phyloP scores from a whole-genome alignment of 2,888 invertebrate species.

The Eupithecia tripunctaria region DNA sequence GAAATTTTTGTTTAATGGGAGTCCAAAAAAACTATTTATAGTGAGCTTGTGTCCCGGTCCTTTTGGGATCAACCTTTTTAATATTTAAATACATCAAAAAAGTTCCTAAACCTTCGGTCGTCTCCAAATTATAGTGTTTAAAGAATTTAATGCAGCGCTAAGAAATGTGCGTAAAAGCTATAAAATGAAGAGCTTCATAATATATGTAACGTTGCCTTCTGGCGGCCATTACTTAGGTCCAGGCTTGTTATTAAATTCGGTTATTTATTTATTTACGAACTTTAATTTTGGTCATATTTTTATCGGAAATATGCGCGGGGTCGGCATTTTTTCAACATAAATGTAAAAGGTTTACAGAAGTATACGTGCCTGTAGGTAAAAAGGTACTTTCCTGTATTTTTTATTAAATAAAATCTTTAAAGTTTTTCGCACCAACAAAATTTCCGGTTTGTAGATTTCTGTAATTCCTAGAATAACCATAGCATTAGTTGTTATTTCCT shows the following conservation, averaged over 20 bases:
- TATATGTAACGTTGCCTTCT: conserved; percentile 81
- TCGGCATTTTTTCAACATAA: background rate
- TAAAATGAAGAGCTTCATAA: conserved; percentile 73
- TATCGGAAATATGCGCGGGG: conserved; percentile 15
- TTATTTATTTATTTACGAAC: conserved; percentile 82
- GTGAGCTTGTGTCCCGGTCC: background rate
- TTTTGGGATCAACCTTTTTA: conserved; percentile 32
- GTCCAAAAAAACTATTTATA: background rate
- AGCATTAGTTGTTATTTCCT: background rate
- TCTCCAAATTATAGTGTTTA: conserved; percentile 81
- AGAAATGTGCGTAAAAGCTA: conserved; percentile 81
- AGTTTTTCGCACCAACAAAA: background rate
- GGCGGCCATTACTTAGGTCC: conserved; percentile 79
- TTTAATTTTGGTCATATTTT: conserved; percentile 61
- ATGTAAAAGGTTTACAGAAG: background rate
- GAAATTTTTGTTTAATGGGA: background rate
- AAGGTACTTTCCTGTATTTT: background rate
- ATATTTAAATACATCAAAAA: conserved; percentile 66
- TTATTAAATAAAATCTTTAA: no score
- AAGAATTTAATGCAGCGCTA: conserved; percentile 77
- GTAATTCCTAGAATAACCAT: background rate
- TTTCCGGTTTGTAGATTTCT: background rate
- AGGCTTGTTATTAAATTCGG: conserved; percentile 82
- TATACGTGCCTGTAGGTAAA: background rate
- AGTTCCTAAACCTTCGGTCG: conserved; percentile 60